Evolutionary conservation across 1,140 invertebrate species (phyloP), one percentile per base, ranked within the genome.

Genomic region (Micrasema longulum): DNA sequence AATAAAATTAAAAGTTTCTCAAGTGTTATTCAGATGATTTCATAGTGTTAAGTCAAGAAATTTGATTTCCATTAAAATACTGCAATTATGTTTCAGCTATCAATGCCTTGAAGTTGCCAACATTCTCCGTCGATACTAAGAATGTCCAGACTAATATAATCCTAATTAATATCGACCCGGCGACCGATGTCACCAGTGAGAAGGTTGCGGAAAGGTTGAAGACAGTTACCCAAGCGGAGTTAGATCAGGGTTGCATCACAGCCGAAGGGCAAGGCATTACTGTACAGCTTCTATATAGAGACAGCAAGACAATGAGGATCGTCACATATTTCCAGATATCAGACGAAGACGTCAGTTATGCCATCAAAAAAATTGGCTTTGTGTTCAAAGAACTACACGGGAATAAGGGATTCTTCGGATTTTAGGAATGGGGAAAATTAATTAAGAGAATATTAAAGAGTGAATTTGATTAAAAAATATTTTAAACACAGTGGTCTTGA

Each of bases 91-190:
- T 84, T 84, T 45, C 80, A 92, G 92, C 87, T 9, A 89, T 94
- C 66, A 79, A 87, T 45, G 81, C 87, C 1, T 76, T 87, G 47
- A 81, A 82, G 43, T 86, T 88, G 43, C 84, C 84, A 64, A 82
- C 84, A 11, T 86, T 93, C 60, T 79, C 73, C 0, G 90, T 95
- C 10, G 88, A 95, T 76, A 73, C 91, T n/a, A 79, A 85, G 4
- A 85, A 78, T 3, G 84, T 92, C 1, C 89, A 95, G 69, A 92
- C 91, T 0, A 97, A 97, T 77, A 96, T 97, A 69, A 79, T 96
- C 7, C 86, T 94, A 73, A 78, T 95, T 6, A 82, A 88, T 11
- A 80, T 94, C 1, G 80, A 86, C 55, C 79, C 83, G 0, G 70
- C 77, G 2, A 76, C 78, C 0, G 80, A 83, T 26, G 77, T 91